Base-by-base conservation (phyloP, 1,140 invertebrate genomes). In the Dryas iulia region DNA sequence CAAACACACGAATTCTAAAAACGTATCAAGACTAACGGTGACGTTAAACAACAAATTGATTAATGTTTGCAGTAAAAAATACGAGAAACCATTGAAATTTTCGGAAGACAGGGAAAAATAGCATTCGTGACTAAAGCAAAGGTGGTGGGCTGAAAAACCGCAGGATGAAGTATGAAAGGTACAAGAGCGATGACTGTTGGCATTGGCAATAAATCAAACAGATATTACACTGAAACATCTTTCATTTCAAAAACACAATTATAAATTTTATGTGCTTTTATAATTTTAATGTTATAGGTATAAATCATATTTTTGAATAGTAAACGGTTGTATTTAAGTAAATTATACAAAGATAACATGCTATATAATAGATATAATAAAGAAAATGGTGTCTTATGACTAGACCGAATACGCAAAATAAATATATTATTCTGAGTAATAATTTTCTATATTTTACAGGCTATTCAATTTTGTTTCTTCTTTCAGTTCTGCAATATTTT, bases 171-270 rank as follows among this genome's bases (percentile, higher is more conserved):
- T 56, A 62, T 18, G 33, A 59, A 53, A 66, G 59, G 59, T 58
- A 35, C 52, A 54, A 67, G 58, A 66, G 58, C 57, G 57, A 66
- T 60, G 57, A 61, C 59, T 60, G 59, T 26, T 68, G 66, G 31
- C n/a, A 47, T 28, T 56, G 12, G 58, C 69, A 60, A 71, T 71
- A 71, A 71, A 66, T 71, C 69, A 66, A 61, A 71, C 52, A 52
- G 35, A 56, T 39, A 54, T 33, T 63, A 24, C 28, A 56, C 47
- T 33, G 10, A 47, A 62, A 54, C 52, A 28, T 56, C 28, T 56
- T 54, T 63, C 18, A 33, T 63, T 54, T 28, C 12, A 12, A 31
- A 53, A 18, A n/a, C 18, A 18, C 52, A 30, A 30, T 62, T 56
- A 54, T 63, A 63, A 63, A 26, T 33, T 63, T 53, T 56, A 31